Percentiles rank a stretch among this genome's conserved stretches.
phyloP scores from a whole-genome alignment of 2,797 vertebrate genomes.

The Erithacus rubecula region DNA sequence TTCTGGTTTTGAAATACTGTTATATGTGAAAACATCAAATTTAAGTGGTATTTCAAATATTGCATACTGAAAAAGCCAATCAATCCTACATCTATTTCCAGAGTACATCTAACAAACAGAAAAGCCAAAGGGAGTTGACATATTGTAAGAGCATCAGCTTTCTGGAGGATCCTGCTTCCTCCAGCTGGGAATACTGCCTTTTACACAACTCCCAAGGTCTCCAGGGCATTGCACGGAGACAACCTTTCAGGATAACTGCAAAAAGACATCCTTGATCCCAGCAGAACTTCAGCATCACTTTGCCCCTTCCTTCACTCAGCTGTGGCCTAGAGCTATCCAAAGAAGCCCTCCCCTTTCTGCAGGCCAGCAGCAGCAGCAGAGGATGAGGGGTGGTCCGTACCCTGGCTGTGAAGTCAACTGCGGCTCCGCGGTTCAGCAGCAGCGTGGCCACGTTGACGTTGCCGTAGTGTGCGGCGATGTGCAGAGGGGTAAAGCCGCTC shows the following conservation, averaged over 20 bases:
- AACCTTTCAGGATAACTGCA: background rate
- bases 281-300: background rate
- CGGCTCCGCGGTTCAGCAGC: slow-evolving; percentile 94
- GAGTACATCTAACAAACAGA: background rate
- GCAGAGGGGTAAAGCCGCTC: slow-evolving; percentile 97
- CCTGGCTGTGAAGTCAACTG: slow-evolving; percentile 95
- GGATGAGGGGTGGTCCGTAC: slow-evolving; percentile 67
- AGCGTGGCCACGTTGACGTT: slow-evolving; percentile 97
- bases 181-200: background rate
- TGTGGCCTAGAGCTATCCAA: background rate
- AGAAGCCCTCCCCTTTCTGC: background rate
- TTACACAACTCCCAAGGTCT: background rate
- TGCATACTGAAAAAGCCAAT: background rate
- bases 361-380: background rate
- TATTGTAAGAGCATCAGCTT: background rate
- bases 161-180: background rate
- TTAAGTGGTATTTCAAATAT: background rate
- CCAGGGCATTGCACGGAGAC: rapidly evolving
- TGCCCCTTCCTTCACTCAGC: background rate
- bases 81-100: background rate
- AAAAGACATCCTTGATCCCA: background rate
- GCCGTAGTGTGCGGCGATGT: slow-evolving; percentile 97
- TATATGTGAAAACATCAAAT: background rate
- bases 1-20: background rate
- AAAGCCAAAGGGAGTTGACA: background rate